These are phyloP conservation scores for Apis cerana DNA, from an alignment of 1,140 invertebrate species.

Conservation along the genomic window DNA sequence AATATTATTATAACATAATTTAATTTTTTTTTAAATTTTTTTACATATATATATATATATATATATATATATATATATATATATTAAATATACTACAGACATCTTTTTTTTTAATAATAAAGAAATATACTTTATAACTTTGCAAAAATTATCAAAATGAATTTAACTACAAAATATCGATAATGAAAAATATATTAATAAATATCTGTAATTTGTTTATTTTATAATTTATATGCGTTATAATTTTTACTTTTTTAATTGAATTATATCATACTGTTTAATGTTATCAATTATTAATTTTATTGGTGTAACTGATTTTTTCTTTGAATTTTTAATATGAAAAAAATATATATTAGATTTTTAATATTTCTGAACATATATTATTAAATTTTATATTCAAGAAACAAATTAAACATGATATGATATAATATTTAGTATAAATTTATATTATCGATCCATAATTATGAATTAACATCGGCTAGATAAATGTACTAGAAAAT, in stretches of 20 bases:
- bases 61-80: too few relatives aligned
- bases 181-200: background rate
- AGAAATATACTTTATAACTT: background rate
- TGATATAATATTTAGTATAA: slow-evolving; percentile 1
- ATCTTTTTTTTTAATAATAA: background rate
- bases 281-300: background rate
- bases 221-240: background rate
- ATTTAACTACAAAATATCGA: background rate
- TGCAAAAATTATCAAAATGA: background rate
- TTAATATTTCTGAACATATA: background rate
- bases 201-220: background rate
- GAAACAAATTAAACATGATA: background rate
- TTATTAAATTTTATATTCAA: background rate
- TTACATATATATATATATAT: too few relatives aligned
- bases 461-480: slow-evolving; percentile 22
- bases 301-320: background rate
- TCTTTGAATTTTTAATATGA: background rate
- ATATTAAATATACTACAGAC: background rate
- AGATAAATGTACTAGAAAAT: slow-evolving; percentile 40
- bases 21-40: background rate
- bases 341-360: background rate
- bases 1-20: background rate
- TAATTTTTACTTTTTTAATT: background rate
- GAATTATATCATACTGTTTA: background rate
- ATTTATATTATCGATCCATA: slow-evolving; percentile 21